Evolutionary conservation across 2,113 vertebrate species (phyloP).

Genomic region (Ptilonorhynchus violaceus): DNA sequence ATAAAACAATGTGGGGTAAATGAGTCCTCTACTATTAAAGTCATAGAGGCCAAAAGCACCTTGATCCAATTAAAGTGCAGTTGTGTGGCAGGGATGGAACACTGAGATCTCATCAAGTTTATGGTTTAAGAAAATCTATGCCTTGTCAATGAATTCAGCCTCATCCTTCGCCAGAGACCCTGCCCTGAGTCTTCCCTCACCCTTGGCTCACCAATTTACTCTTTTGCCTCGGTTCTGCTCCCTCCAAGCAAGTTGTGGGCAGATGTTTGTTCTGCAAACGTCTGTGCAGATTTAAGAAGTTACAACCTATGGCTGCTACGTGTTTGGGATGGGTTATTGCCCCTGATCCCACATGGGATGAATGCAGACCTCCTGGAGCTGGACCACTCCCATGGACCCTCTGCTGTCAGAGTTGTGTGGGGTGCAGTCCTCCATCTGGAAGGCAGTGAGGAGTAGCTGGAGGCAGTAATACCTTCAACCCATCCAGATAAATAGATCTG

Average conservation of each 20-base stretch:
- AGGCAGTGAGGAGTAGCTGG: neutral
- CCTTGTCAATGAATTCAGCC: neutral
- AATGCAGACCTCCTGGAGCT: neutral
- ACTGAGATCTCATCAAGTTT: neutral
- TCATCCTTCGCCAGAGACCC: neutral
- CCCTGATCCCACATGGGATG: neutral
- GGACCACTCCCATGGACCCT: neutral
- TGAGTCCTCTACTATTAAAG: neutral
- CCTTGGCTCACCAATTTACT: neutral
- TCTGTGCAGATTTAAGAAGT: neutral
- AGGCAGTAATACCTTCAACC: constrained; percentile 25
- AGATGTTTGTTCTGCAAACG: neutral
- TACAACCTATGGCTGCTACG: rapidly evolving
- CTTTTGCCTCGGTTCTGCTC: neutral
- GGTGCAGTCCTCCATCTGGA: neutral
- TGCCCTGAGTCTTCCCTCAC: neutral
- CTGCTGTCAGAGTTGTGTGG: neutral
- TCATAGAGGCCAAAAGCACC: neutral
- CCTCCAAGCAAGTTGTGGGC: neutral
- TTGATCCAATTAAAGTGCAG: neutral
- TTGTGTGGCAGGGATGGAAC: neutral
- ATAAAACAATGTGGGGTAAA: neutral
- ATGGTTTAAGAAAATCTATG: neutral
- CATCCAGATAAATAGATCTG: constrained; percentile 33
- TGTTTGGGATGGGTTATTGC: neutral